Evolutionary conservation across 2,797 vertebrate genomes (phyloP), one percentile per base, ranked within the genome.

Genomic region (Borostomias antarcticus): DNA sequence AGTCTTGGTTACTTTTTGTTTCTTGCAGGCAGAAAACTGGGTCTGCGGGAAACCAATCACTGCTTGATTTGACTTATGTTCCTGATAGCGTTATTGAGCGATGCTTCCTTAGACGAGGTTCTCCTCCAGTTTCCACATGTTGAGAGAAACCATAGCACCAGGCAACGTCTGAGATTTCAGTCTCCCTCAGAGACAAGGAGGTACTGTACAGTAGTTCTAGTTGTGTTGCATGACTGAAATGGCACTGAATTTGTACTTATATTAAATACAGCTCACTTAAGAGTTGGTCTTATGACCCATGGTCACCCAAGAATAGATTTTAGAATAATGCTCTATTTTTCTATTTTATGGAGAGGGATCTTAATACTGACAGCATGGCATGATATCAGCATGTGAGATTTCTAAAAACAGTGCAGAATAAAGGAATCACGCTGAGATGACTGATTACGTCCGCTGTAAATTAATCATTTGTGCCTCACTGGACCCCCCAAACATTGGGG

Each of bases 81-180:
- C 33, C 25, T 58, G 37, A 59, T 43, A 23, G 58, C 26, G n/a
- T 5, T 59, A 59, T 59, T 59, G 37, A 59, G 13, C 58, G 25
- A 13, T 8, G 25, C 15, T 28, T 25, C 35, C 37, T 43, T 35
- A 59, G 54, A 57, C 30, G n/a, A 8, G n/a, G 23, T 33, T 59
- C 35, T 43, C 43, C 58, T 59, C 58, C 37, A 59, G 58, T 59
- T 45, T 40, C 58, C 58, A 59, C 23, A n/a, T 59, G 43, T 43
- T 59, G 35, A 59, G 35, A 25, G 58, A 26, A 59, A 59, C 35
- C 15, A 13, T 3, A 11, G 33, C 13, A 23, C 33, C 7, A 23
- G 10, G 19, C 0, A 9, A 1, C 15, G 35, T 40, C 56, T 11
- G 21, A 37, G 33, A 35, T 58, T 58, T 25, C 23, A 58, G 25